Evolutionary conservation across 1,140 invertebrate genomes (phyloP).

Genomic region (Penaeus indicus): DNA sequence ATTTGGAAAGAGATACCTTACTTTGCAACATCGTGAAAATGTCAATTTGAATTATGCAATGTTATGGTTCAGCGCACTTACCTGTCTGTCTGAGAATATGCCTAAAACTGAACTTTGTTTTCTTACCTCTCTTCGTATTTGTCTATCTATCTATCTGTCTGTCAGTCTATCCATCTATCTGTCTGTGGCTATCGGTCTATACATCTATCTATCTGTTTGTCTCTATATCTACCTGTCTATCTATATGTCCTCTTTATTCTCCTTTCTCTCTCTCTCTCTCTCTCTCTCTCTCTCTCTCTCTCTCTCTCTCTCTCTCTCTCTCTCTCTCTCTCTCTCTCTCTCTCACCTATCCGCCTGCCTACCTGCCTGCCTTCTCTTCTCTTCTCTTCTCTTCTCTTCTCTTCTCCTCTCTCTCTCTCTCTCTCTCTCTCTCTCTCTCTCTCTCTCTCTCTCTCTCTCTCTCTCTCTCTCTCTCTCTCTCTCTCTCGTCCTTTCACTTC

Average conservation of each 20-base stretch:
- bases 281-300: constrained; percentile 20
- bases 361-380: neutral
- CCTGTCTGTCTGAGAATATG: no score
- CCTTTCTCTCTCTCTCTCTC: no score
- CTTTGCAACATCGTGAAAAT: neutral
- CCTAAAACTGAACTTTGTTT: no score
- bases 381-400: constrained; percentile 7
- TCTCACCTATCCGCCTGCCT: no score
- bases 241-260: no score
- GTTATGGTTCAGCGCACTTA: neutral
- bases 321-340: constrained; percentile 19
- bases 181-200: no score
- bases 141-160: no score
- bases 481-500: neutral
- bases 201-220: no score
- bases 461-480: neutral
- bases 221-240: no score
- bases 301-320: constrained; percentile 43
- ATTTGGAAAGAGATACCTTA: no score
- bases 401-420: constrained; percentile 2
- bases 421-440: neutral
- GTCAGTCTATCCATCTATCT: no score
- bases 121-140: no score
- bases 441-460: neutral
- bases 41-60: neutral